These are phyloP conservation scores for Discoglossus pictus DNA, from an alignment of 2,797 vertebrate species.

Conservation along the genomic window DNA sequence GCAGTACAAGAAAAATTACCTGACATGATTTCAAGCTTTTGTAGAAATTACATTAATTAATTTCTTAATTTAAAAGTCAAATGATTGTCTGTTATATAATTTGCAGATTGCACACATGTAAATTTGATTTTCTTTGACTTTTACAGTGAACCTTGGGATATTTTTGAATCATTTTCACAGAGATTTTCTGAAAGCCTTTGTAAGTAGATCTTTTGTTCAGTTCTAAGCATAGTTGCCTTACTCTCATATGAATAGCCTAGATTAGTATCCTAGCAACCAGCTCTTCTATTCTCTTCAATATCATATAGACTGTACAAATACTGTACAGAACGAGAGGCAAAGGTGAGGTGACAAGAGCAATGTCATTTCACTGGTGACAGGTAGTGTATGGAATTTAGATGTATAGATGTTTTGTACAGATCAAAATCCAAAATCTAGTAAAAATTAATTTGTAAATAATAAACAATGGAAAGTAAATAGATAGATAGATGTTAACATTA, in stretches of 20 bases:
- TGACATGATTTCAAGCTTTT: too few species aligned
- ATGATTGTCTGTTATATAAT: background rate
- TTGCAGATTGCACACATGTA: constrained; percentile 7
- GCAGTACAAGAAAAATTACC: too few species aligned
- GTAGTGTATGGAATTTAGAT: too few species aligned
- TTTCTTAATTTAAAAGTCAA: constrained; percentile 14
- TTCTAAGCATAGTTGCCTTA: constrained; percentile 22
- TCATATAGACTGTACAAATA: constrained; percentile 37
- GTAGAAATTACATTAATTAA: constrained; percentile 7
- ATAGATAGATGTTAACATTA: too few species aligned
- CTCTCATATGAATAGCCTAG: constrained; percentile 45
- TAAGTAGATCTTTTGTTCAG: constrained; percentile 28
- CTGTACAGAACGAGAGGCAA: constrained; percentile 10
- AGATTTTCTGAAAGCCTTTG: constrained; percentile 25
- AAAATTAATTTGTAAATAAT: too few species aligned
- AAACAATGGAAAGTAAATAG: too few species aligned
- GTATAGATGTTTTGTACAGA: too few species aligned
- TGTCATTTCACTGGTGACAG: too few species aligned
- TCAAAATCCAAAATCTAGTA: too few species aligned
- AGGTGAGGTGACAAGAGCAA: too few species aligned
- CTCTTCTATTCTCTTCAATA: constrained; percentile 23
- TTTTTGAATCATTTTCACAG: constrained; percentile 21
- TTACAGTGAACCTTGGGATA: constrained; percentile 16
- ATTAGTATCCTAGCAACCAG: constrained; percentile 44
- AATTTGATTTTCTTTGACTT: constrained; percentile 8